Conservation (phyloP, 2,113 vertebrate genomes). For the Nothobranchius furzeri region DNA sequence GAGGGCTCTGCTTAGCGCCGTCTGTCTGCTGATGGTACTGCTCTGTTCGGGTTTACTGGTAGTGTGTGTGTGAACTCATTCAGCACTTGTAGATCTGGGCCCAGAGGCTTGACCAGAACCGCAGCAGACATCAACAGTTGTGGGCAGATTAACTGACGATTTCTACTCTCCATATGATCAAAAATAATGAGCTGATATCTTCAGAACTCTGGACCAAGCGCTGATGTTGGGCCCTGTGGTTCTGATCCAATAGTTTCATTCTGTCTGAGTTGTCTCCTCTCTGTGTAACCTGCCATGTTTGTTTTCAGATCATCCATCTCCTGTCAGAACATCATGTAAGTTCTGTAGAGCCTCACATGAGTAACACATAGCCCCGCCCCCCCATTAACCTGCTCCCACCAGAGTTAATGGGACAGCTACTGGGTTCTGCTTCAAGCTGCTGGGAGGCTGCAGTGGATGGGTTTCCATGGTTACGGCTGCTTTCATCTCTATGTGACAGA, state of each 20-base stretch:
- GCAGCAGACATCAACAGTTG: too few species aligned
- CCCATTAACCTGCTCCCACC: conserved; percentile 32
- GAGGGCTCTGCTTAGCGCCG: conserved; percentile 38
- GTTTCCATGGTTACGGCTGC: conserved; percentile 42
- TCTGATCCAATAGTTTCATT: neutral
- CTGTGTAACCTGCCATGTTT: conserved; percentile 84
- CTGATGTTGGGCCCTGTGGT: too few species aligned
- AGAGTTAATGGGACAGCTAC: conserved; percentile 2
- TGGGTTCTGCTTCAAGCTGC: conserved; percentile 13
- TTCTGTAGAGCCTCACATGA: conserved; percentile 62
- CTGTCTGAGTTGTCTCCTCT: neutral
- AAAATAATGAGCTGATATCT: too few species aligned
- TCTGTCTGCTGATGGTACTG: neutral
- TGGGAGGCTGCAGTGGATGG: conserved; percentile 3
- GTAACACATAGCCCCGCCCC: conserved; percentile 20
- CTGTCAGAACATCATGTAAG: conserved; percentile 90
- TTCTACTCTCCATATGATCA: too few species aligned
- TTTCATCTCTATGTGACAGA: neutral
- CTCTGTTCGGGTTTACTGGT: too few species aligned
- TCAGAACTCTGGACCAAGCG: too few species aligned
- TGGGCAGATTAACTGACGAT: too few species aligned
- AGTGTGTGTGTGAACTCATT: too few species aligned
- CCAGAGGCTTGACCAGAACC: too few species aligned
- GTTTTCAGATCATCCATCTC: conserved; percentile 88
- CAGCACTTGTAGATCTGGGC: too few species aligned